These are phyloP conservation scores for Campoletis sonorensis DNA, from an alignment of 1,140 invertebrate species.

Conservation along the genomic window DNA sequence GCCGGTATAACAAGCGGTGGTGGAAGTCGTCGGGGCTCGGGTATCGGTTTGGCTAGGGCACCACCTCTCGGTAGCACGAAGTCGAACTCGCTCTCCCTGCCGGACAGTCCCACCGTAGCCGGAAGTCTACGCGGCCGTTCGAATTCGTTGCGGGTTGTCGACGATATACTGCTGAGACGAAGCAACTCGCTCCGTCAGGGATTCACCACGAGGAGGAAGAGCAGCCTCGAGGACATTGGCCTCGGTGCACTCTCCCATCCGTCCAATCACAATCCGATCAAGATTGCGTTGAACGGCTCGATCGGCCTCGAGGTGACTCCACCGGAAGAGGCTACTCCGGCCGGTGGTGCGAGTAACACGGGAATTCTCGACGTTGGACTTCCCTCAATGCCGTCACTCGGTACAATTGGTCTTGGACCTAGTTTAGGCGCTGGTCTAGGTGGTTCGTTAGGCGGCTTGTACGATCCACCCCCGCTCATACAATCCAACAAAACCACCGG, in stretches of 20 bases:
- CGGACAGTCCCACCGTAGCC: conserved; percentile 89
- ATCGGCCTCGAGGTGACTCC: conserved; percentile 91
- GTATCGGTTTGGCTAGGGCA: conserved; percentile 82
- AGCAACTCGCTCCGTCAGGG: conserved; percentile 91
- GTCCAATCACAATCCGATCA: conserved; percentile 82
- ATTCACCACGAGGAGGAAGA: conserved; percentile 83
- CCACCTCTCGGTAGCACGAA: conserved; percentile 88
- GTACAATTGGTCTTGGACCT: conserved; percentile 48
- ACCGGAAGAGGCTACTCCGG: conserved; percentile 82
- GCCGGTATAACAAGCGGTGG: conserved; percentile 67
- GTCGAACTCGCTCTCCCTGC: conserved; percentile 91
- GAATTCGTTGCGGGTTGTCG: conserved; percentile 89
- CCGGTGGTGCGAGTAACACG: conserved; percentile 76
- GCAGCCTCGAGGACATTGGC: conserved; percentile 91
- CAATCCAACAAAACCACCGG: conserved; percentile 61
- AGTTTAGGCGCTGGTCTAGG: conserved; percentile 69
- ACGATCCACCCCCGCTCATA: conserved; percentile 65
- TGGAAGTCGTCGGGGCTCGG: conserved; percentile 78
- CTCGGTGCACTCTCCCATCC: conserved; percentile 80
- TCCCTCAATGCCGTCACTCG: conserved; percentile 71
- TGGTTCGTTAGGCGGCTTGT: conserved; percentile 73
- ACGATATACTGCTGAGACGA: conserved; percentile 88
- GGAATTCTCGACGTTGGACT: conserved; percentile 78
- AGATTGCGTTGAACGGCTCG: conserved; percentile 90
- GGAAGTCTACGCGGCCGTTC: conserved; percentile 87